Conservation (phyloP, 2,888 invertebrate species). For the Hydrotaea cyrtoneurina region DNA sequence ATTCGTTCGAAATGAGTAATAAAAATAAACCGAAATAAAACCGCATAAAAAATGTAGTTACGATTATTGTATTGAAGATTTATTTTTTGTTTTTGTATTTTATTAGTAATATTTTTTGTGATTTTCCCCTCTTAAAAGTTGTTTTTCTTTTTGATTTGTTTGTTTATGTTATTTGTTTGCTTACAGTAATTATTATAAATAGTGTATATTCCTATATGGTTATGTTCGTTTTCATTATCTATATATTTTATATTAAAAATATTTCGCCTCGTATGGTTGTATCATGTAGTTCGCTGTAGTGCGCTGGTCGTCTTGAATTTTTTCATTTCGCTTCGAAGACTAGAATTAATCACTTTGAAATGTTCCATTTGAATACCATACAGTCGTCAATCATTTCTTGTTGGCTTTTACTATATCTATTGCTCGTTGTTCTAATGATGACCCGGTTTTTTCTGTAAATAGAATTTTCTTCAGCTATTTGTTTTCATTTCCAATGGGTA, state of each 20-base stretch:
- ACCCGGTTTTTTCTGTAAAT: too few relatives aligned
- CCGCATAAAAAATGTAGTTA: constrained; percentile 18
- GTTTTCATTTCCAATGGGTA: too few relatives aligned
- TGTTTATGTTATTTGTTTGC: constrained; percentile 4
- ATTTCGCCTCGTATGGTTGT: not conserved
- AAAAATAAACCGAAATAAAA: constrained; percentile 50
- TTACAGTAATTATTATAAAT: not conserved
- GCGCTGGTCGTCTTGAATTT: too few relatives aligned
- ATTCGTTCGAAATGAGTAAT: constrained; percentile 62
- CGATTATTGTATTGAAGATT: constrained; percentile 11
- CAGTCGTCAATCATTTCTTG: too few relatives aligned
- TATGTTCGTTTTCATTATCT: not conserved
- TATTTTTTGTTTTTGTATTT: not conserved
- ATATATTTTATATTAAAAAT: constrained; percentile 21
- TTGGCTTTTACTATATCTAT: too few relatives aligned
- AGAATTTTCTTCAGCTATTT: too few relatives aligned
- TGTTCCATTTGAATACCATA: too few relatives aligned
- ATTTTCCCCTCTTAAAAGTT: not conserved
- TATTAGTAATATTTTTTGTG: not conserved
- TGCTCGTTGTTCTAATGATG: too few relatives aligned
- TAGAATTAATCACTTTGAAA: too few relatives aligned
- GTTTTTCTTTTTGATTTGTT: constrained; percentile 1
- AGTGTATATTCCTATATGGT: not conserved
- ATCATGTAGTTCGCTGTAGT: not conserved
- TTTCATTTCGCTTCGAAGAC: too few relatives aligned